Evolutionary conservation across 2,888 invertebrate species (phyloP).

Genomic region (Enchytraeus crypticus): DNA sequence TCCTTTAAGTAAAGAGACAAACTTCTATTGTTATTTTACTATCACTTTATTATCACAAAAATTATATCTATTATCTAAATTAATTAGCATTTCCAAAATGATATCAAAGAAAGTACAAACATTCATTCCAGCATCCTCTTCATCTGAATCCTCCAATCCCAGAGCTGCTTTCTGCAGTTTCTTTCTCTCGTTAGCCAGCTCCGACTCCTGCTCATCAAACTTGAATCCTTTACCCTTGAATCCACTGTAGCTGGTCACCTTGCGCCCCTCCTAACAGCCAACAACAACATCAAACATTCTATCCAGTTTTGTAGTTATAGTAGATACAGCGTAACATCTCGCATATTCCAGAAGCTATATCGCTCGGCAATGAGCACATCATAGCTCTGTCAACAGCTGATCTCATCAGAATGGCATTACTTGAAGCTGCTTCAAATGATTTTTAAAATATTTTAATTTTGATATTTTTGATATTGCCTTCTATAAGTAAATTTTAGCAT

Average conservation of each 20-base stretch:
- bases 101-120: conserved; percentile 31
- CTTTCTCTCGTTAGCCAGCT: conserved; percentile 86
- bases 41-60: neutral
- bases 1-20: too few relatives aligned
- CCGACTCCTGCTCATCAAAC: conserved; percentile 95
- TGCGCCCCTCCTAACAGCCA: conserved; percentile 33
- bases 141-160: conserved; percentile 79
- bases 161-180: conserved; percentile 95
- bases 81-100: neutral
- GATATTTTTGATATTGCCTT: too few relatives aligned
- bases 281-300: neutral
- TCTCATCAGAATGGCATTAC: too few relatives aligned
- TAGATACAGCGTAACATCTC: too few relatives aligned
- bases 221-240: conserved; percentile 74
- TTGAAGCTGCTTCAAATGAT: too few relatives aligned
- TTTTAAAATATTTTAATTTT: too few relatives aligned
- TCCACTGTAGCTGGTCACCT: conserved; percentile 57
- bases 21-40: too few relatives aligned
- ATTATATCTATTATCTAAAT: neutral
- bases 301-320: neutral
- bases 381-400: too few relatives aligned
- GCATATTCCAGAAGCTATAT: too few relatives aligned
- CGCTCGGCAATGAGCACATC: too few relatives aligned
- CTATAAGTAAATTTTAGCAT: too few relatives aligned
- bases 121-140: conserved; percentile 93